These are phyloP conservation scores for Corydoras sp. DNA, from an alignment of 2,113 vertebrate genomes.

Conservation along the genomic window DNA sequence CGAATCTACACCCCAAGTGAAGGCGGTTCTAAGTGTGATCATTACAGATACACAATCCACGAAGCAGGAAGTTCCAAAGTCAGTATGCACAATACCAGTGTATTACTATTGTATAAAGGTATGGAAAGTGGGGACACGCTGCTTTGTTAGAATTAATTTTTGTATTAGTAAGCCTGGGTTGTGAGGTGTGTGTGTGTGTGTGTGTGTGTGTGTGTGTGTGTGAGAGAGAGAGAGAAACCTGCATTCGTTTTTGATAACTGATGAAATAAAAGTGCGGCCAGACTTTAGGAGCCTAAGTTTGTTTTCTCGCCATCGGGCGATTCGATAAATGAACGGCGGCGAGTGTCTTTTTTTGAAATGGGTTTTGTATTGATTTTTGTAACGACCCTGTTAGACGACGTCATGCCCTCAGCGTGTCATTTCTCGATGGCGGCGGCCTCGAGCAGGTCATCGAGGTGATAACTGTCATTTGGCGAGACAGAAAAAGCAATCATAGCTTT, in stretches of 20 bases:
- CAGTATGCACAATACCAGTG: background rate
- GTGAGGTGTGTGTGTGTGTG: background rate
- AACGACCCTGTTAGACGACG: slow-evolving; percentile 99
- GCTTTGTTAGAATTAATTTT: background rate
- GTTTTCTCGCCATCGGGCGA: slow-evolving; percentile 83
- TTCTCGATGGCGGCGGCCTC: slow-evolving; percentile 89
- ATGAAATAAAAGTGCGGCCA: background rate
- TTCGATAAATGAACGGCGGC: slow-evolving; percentile 98
- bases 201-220: too few relatives aligned
- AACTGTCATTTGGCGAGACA: slow-evolving; percentile 99
- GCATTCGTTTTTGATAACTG: slow-evolving; percentile 14
- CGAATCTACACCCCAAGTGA: too few relatives aligned
- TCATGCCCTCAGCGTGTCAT: slow-evolving; percentile 98
- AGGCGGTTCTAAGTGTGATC: too few relatives aligned
- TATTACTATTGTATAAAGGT: background rate
- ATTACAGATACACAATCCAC: background rate
- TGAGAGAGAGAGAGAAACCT: background rate
- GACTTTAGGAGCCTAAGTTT: slow-evolving; percentile 70
- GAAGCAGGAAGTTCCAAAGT: too few relatives aligned
- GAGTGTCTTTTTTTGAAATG: slow-evolving; percentile 98
- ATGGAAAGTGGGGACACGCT: too few relatives aligned
- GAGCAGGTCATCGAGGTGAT: slow-evolving; percentile 99
- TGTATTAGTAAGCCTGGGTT: slow-evolving; percentile 4
- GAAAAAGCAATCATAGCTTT: slow-evolving; percentile 99
- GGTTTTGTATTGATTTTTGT: slow-evolving; percentile 99